Evolutionary conservation across 1,140 invertebrate species (phyloP).

Genomic region (Nomia melanderi): DNA sequence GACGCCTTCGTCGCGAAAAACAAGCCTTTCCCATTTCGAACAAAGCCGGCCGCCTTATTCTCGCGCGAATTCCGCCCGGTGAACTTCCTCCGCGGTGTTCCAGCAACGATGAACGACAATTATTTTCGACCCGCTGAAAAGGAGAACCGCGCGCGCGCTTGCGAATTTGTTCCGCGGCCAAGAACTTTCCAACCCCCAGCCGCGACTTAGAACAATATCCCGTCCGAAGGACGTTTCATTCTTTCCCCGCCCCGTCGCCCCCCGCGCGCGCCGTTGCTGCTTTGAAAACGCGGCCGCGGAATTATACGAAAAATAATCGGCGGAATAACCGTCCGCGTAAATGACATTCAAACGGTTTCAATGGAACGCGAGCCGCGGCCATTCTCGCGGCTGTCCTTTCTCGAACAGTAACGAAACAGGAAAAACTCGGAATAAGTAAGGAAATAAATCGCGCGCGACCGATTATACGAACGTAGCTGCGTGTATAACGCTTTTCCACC

Average conservation of each 20-base stretch:
- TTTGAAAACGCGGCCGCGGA: not conserved
- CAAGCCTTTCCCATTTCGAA: conserved; percentile 73
- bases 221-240: not conserved
- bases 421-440: no score
- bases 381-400: not conserved
- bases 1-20: conserved; percentile 60
- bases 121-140: conserved; percentile 23
- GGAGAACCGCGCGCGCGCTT: conserved; percentile 18
- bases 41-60: conserved; percentile 50
- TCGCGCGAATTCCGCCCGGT: conserved; percentile 42
- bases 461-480: not conserved
- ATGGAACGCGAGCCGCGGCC: conserved; percentile 22
- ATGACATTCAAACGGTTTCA: conserved; percentile 25
- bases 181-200: not conserved
- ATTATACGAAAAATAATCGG: conserved; percentile 21
- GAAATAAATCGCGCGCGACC: not conserved
- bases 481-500: no score
- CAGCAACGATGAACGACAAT: conserved; percentile 17
- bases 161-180: conserved; percentile 15
- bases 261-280: not conserved
- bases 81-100: conserved; percentile 33
- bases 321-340: conserved; percentile 27
- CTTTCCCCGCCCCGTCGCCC: not conserved
- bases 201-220: not conserved
- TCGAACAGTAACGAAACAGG: conserved; percentile 10